A percentile compares a stretch with the other conserved stretches of the same genome.
These are phyloP conservation scores for Catharus bicknelli DNA, from an alignment of 2,113 vertebrate genomes.

Conservation along the genomic window DNA sequence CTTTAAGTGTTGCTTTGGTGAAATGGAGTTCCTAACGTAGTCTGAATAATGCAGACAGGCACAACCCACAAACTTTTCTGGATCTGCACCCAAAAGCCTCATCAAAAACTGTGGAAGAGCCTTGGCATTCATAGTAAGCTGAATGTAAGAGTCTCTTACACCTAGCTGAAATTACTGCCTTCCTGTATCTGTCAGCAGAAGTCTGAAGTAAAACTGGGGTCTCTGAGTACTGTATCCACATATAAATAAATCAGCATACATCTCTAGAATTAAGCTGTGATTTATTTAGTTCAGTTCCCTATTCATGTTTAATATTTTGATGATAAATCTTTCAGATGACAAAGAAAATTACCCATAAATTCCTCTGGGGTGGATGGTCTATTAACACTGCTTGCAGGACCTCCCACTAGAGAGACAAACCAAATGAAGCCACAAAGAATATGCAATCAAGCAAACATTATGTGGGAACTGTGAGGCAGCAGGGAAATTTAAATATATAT, in stretches of 20 bases:
- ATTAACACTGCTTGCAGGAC: conserved; percentile 38
- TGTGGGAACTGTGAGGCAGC: neutral
- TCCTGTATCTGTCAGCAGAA: neutral
- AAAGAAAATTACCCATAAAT: conserved; percentile 39
- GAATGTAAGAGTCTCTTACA: neutral
- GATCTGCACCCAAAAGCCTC: neutral
- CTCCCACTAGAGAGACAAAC: conserved; percentile 36
- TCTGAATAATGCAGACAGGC: conserved; percentile 6
- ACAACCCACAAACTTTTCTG: neutral
- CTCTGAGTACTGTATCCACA: neutral
- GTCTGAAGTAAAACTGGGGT: neutral
- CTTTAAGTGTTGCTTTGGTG: neutral
- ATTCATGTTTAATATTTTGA: conserved; percentile 44
- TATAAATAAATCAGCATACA: neutral
- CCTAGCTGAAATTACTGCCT: neutral
- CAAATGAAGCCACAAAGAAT: conserved; percentile 33
- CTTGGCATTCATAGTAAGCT: neutral
- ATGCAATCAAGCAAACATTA: conserved; percentile 39
- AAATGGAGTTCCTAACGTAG: neutral
- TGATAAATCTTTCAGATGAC: conserved; percentile 36
- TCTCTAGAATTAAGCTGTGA: neutral
- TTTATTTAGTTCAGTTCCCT: conserved; percentile 42
- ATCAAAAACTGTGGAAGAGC: conserved; percentile 2
- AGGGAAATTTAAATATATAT: conserved; percentile 47
- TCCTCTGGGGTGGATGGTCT: neutral